phyloP scores from a whole-genome alignment of 1,140 invertebrate species.

The Gyrodactylus bullatarudis region DNA sequence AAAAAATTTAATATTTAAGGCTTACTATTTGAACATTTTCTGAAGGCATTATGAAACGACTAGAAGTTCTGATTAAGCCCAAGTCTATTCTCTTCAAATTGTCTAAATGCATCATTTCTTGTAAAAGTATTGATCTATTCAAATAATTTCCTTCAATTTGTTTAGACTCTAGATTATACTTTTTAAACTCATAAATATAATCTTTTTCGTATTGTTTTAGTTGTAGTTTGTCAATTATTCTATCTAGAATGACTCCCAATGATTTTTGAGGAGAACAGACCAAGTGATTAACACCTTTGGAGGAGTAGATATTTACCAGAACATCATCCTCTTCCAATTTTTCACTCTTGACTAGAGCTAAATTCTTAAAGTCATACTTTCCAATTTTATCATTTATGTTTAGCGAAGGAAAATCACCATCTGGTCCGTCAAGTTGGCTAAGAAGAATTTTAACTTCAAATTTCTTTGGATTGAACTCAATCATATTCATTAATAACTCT shows the following conservation, averaged over 20 bases:
- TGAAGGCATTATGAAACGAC: not conserved
- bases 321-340: not conserved
- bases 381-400: not conserved
- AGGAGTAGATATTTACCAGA: not conserved
- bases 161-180: not conserved
- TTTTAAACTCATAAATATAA: not conserved
- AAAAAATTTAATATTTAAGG: not conserved
- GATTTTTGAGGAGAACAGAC: not conserved
- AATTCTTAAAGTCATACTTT: not conserved
- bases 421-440: not conserved
- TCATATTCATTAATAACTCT: not conserved
- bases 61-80: not conserved
- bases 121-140: not conserved
- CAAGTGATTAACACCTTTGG: not conserved
- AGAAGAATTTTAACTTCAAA: not conserved
- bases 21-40: not conserved
- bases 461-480: not conserved
- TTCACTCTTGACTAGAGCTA: not conserved
- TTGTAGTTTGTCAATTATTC: not conserved
- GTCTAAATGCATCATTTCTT: not conserved
- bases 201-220: not conserved
- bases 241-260: not conserved
- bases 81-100: not conserved
- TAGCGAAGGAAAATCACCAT: not conserved
- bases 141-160: not conserved